These are phyloP conservation scores for Beroe ovata DNA, from an alignment of 37 sponge, comb jelly and placozoan species.

Conservation along the genomic window DNA sequence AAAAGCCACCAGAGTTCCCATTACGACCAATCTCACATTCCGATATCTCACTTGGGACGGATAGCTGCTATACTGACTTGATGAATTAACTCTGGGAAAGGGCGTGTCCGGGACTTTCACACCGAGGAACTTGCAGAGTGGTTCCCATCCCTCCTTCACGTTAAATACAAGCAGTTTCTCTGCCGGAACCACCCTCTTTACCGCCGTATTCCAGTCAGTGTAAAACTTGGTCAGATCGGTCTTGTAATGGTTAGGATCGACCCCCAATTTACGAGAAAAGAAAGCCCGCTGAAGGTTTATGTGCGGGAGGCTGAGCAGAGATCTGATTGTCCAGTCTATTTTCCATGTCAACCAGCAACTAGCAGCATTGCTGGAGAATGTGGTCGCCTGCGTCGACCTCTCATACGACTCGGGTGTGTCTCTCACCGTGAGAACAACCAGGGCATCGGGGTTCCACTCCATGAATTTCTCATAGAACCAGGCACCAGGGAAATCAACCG, in stretches of 20 bases:
- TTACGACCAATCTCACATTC: too few relatives aligned
- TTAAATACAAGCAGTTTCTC: constrained; percentile 58
- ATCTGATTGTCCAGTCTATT: background rate
- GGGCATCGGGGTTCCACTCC: background rate
- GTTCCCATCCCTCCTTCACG: constrained; percentile 53
- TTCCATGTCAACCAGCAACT: background rate
- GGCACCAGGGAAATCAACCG: constrained; percentile 10
- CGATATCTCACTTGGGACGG: too few relatives aligned
- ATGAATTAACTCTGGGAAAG: constrained; percentile 11
- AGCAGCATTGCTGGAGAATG: background rate
- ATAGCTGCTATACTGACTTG: background rate
- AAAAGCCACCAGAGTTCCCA: too few relatives aligned
- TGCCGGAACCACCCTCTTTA: background rate
- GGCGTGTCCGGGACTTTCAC: constrained; percentile 21
- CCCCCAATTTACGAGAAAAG: background rate
- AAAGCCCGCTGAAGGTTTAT: background rate
- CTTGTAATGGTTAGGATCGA: constrained; percentile 8
- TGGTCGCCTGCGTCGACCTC: background rate
- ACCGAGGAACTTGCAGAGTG: constrained; percentile 43
- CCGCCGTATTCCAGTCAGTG: constrained; percentile 9
- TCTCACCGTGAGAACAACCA: constrained; percentile 13
- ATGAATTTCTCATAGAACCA: constrained; percentile 6
- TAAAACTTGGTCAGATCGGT: constrained; percentile 37
- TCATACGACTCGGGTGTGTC: constrained; percentile 28
- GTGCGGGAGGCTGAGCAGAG: background rate